Base-by-base conservation (phyloP, 2,888 invertebrate species). In the Monopis laevigella region DNA sequence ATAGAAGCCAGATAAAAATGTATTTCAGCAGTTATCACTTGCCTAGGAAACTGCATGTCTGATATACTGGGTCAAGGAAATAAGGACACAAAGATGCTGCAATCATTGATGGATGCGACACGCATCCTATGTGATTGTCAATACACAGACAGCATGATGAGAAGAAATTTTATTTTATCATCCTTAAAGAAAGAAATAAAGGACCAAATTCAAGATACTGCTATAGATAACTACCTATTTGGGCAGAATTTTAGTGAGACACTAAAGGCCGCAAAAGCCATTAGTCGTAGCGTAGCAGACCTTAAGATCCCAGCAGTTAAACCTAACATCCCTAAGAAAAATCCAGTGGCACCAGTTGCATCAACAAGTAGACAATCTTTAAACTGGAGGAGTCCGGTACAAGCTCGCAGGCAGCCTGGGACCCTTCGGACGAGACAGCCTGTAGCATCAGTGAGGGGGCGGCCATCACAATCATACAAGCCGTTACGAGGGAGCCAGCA, bases 1-100 rank as follows among this genome's bases (percentile, higher is more conserved):
- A 51, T 54, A 5, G 49, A 50, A 29, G 4, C 10, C 2, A 49
- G 44, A 46, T 54, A 55, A 43, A 51, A 47, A 28, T 50, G 50
- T 18, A 5, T 51, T 2, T 41, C 48, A 3, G 26, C 39, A 2
- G 51, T 48, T 3, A 45, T 51, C 1, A 27, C 52, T 1, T 44
- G 47, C 24, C 14, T 51, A 10, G 43, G 46, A 7, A 36, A 48
- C 13, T 45, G 45, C 1, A 14, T 50, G 3, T 49, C 43, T 3
- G 26, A 5, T 1, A 3, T 48, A 2, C 6, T 51, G 2, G 19
- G 42, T 11, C n/a, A 21, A 7, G 38, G 44, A 11, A 30, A 41
- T 1, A 45, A 42, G 17, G 24, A 48, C 17, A 35, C 42, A 3
- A 12, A 7, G 1, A 11, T 18, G 1, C 2, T n/a, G n/a, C 41